Percentiles rank a stretch among this genome's conserved stretches.
These are phyloP conservation scores for Coluber constrictor DNA, from an alignment of 2,797 vertebrate genomes.

Conservation along the genomic window DNA sequence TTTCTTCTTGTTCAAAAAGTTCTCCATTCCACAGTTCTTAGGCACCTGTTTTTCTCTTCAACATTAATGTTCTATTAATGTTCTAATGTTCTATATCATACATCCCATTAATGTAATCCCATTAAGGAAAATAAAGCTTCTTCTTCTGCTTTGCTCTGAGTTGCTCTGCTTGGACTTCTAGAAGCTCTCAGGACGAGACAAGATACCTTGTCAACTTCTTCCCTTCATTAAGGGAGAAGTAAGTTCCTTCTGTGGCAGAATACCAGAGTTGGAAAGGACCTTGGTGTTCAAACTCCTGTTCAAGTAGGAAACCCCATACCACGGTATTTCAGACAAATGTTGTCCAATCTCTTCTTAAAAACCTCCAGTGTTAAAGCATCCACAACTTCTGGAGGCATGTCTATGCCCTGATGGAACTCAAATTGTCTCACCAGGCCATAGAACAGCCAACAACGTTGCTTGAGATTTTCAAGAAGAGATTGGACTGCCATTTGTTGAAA, in stretches of 20 bases:
- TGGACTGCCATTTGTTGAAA: no score
- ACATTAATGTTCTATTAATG: no score
- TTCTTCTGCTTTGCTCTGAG: not conserved
- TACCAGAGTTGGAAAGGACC: not conserved
- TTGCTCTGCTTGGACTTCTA: not conserved
- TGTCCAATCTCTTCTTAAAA: not conserved
- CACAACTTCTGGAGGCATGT: not conserved
- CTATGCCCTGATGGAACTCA: not conserved
- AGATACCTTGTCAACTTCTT: not conserved
- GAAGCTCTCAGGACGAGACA: not conserved
- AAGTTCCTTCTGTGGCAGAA: not conserved
- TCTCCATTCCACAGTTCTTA: not conserved
- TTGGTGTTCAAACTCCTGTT: not conserved
- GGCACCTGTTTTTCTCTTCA: not conserved
- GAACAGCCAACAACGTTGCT: not conserved
- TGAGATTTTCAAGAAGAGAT: no score
- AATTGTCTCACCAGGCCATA: not conserved
- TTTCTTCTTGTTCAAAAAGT: not conserved
- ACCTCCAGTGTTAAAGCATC: not conserved
- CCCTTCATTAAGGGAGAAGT: not conserved
- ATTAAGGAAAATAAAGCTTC: not conserved
- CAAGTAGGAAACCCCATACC: not conserved
- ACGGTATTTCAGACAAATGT: not conserved
- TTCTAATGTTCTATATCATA: no score
- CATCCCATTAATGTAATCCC: not conserved